Evolutionary conservation across 92 coral and sea anemone species (phyloP).

Genomic region (Siderastrea siderea): DNA sequence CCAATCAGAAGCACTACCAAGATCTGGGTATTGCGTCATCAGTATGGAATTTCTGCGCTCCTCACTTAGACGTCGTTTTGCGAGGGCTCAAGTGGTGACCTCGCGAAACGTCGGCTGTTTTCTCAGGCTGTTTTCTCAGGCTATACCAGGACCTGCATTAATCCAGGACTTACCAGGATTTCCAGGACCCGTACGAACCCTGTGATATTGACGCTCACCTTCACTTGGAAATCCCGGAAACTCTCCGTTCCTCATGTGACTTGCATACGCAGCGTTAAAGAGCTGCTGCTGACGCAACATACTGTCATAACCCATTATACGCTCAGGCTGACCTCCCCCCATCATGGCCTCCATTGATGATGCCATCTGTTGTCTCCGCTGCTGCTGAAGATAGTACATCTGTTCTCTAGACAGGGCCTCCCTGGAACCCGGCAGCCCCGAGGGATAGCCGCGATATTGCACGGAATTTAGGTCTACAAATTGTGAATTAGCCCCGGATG

Average conservation of each 20-base stretch:
- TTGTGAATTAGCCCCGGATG: slow-evolving; percentile 74
- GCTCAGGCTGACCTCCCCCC: slow-evolving; percentile 79
- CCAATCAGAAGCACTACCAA: too few relatives aligned
- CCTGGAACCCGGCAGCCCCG: slow-evolving; percentile 38
- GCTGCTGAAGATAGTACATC: slow-evolving; percentile 70
- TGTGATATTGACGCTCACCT: slow-evolving; percentile 48
- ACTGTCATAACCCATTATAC: slow-evolving; percentile 82
- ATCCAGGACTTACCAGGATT: neutral
- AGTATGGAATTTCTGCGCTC: too few relatives aligned
- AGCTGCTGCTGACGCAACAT: slow-evolving; percentile 91
- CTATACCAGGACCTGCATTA: too few relatives aligned
- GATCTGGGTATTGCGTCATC: too few relatives aligned
- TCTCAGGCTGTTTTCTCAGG: too few relatives aligned
- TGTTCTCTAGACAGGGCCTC: slow-evolving; percentile 63
- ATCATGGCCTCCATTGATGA: slow-evolving; percentile 74
- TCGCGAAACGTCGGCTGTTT: too few relatives aligned
- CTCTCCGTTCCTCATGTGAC: slow-evolving; percentile 93
- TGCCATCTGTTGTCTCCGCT: slow-evolving; percentile 71
- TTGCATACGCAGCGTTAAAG: slow-evolving; percentile 86
- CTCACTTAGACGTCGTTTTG: too few relatives aligned
- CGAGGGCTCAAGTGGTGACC: too few relatives aligned
- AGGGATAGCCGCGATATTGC: slow-evolving; percentile 68
- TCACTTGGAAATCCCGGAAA: slow-evolving; percentile 72
- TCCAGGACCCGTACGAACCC: neutral
- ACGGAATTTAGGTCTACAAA: slow-evolving; percentile 83